These are phyloP conservation scores for Cydia amplana DNA, from an alignment of 1,140 invertebrate genomes.

Conservation along the genomic window DNA sequence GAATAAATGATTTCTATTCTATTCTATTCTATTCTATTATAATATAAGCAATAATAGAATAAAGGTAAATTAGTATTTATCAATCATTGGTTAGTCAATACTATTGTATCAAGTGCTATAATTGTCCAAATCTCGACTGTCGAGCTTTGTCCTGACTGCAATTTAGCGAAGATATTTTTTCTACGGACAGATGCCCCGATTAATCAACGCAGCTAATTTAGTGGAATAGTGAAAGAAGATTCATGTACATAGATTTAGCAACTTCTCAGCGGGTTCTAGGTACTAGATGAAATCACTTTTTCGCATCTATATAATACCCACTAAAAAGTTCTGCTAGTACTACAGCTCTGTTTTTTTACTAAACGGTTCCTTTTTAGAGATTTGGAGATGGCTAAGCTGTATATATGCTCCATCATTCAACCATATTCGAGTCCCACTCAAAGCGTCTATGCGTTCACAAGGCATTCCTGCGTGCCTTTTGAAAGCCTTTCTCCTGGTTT, in stretches of 20 bases:
- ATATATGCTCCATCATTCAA: background rate
- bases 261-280: background rate
- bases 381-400: background rate
- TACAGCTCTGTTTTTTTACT: background rate
- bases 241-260: background rate
- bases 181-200: background rate
- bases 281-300: background rate
- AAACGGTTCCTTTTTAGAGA: background rate
- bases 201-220: background rate
- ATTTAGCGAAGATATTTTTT: background rate
- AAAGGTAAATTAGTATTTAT: too few species aligned
- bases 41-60: too few species aligned
- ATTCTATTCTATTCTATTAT: too few species aligned
- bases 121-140: too few species aligned
- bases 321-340: background rate
- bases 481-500: constrained; percentile 58
- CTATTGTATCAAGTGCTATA: too few species aligned
- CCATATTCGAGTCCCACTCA: constrained; percentile 25
- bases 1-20: too few species aligned
- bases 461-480: constrained; percentile 47
- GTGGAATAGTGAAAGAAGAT: background rate
- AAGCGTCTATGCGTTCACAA: constrained; percentile 28
- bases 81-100: too few species aligned
- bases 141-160: too few species aligned
- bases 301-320: background rate